phyloP scores from a whole-genome alignment of 2,888 invertebrate genomes.

The Pherbina coryleti region DNA sequence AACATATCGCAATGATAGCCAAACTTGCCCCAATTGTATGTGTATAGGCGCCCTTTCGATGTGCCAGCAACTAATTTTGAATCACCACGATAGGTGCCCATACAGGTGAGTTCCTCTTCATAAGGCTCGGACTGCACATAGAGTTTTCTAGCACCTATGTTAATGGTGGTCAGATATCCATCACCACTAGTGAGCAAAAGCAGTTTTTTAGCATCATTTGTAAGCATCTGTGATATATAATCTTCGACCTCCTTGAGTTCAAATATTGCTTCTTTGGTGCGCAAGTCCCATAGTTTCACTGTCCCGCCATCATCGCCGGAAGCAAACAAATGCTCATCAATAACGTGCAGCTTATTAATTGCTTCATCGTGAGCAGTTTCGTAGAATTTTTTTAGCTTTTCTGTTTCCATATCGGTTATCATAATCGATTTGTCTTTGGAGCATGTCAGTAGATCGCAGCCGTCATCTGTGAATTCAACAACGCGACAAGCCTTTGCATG shows the following conservation, averaged over 20 bases:
- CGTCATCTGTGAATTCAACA: constrained; percentile 82
- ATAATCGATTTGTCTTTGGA: constrained; percentile 80
- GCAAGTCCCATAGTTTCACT: constrained; percentile 89
- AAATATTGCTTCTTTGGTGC: constrained; percentile 79
- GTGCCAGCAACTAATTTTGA: constrained; percentile 88
- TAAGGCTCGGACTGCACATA: constrained; percentile 89
- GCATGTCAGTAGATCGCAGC: constrained; percentile 77
- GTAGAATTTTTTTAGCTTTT: constrained; percentile 79
- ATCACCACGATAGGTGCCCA: constrained; percentile 85
- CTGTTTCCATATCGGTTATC: constrained; percentile 83
- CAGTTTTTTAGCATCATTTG: constrained; percentile 80
- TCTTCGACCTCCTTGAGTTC: constrained; percentile 87
- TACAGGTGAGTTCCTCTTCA: constrained; percentile 88
- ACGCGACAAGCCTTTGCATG: constrained; percentile 87
- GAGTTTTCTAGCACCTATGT: constrained; percentile 81
- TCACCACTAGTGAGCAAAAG: constrained; percentile 88
- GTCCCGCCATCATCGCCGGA: constrained; percentile 92
- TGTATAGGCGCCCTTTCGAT: constrained; percentile 86
- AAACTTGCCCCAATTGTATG: constrained; percentile 95
- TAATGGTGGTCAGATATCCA: constrained; percentile 88
- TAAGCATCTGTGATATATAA: constrained; percentile 85
- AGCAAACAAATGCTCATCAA: constrained; percentile 83
- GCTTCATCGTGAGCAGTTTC: constrained; percentile 86
- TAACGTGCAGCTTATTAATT: constrained; percentile 79
- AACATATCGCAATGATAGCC: constrained; percentile 91